A percentile compares a stretch with the other conserved stretches of the same genome.
phyloP scores from a whole-genome alignment of 2,113 vertebrate genomes.

The Lasiurus cinereus region DNA sequence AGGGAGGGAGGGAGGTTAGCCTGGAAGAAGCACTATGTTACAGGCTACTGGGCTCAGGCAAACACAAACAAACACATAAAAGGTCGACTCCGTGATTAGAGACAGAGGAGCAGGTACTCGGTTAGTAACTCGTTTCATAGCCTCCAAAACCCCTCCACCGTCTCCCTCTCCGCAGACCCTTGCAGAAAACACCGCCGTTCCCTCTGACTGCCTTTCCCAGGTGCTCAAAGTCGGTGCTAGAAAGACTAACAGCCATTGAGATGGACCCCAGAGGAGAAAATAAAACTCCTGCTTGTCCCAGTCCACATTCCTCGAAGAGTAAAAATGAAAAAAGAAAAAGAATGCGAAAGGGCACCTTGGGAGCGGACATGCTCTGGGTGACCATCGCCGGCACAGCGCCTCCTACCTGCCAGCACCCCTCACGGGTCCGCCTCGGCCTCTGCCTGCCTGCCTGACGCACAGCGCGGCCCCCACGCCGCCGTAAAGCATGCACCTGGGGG shows the following conservation, averaged over 20 bases:
- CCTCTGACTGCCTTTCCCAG: background rate
- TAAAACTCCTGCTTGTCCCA: background rate
- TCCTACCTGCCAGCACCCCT: background rate
- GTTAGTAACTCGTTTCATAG: background rate
- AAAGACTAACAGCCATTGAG: background rate
- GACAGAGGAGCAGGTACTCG: background rate
- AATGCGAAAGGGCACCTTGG: background rate
- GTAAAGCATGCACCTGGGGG: constrained; percentile 68
- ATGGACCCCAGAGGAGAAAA: background rate
- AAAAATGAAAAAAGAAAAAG: background rate
- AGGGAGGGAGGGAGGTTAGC: background rate
- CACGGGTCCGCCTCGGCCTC: background rate
- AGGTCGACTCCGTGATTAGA: background rate
- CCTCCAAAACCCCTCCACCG: background rate
- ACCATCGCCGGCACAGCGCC: background rate
- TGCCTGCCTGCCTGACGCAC: background rate
- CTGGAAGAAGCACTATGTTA: background rate
- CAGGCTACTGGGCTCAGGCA: background rate
- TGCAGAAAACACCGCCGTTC: accelerated
- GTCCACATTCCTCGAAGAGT: background rate
- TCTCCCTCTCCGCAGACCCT: background rate
- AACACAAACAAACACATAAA: background rate
- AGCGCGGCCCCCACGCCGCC: constrained; percentile 37
- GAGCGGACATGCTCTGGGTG: background rate
- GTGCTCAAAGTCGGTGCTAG: background rate